These are phyloP conservation scores for Chloroceryle amazona DNA, from an alignment of 2,797 vertebrate genomes.

Conservation along the genomic window DNA sequence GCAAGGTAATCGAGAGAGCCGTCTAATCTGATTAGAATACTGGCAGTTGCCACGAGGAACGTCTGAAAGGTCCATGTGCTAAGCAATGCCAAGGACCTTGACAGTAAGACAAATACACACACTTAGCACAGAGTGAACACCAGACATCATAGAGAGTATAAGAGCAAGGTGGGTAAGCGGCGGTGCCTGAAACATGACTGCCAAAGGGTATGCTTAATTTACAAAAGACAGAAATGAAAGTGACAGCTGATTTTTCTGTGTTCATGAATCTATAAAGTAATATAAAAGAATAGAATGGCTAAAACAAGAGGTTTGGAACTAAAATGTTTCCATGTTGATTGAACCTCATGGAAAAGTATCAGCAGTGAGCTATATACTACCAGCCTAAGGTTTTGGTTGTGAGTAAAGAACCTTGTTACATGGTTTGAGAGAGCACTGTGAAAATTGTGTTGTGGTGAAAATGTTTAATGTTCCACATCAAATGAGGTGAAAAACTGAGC, in stretches of 20 bases:
- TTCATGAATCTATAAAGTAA: neutral
- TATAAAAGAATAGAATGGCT: neutral
- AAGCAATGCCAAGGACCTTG: neutral
- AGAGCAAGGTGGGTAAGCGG: neutral
- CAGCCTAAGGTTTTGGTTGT: neutral
- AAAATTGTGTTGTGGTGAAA: neutral
- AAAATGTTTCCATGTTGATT: neutral
- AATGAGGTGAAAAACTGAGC: neutral
- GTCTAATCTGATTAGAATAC: neutral
- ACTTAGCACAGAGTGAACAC: neutral
- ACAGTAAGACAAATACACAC: neutral
- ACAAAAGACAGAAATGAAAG: neutral
- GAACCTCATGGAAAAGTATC: neutral
- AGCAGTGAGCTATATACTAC: neutral
- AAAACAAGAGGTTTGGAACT: neutral
- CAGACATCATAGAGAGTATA: neutral
- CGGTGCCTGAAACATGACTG: neutral
- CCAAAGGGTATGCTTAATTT: fast-evolving
- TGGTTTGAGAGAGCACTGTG: neutral
- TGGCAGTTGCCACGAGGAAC: neutral
- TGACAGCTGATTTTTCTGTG: neutral
- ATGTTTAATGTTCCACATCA: neutral
- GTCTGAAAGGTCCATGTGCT: neutral
- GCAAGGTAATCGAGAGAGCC: neutral
- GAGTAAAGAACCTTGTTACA: neutral